phyloP scores from a whole-genome alignment of 2,888 invertebrate species.

The Coleophora flavipennella region DNA sequence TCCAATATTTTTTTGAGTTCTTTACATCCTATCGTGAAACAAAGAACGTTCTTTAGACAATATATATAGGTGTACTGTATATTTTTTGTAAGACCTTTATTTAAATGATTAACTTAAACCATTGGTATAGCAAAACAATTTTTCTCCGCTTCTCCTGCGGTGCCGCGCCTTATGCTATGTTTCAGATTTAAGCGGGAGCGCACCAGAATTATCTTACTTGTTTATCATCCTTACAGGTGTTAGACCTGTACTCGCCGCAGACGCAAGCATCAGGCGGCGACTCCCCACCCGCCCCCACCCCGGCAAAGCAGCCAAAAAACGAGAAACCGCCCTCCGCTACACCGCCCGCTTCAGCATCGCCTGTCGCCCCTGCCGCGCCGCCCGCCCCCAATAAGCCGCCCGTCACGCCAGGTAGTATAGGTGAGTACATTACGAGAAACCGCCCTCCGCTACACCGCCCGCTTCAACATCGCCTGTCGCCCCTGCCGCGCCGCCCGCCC shows the following conservation, averaged over 20 bases:
- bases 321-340: constrained; percentile 64
- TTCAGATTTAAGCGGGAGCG: too few species aligned
- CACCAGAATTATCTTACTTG: too few species aligned
- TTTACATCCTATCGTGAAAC: too few species aligned
- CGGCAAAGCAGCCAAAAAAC: constrained; percentile 65
- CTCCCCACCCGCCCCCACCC: constrained; percentile 76
- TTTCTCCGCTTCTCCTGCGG: too few species aligned
- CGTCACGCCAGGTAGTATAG: constrained; percentile 31
- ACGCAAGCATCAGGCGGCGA: constrained; percentile 75
- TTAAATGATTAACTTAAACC: too few species aligned
- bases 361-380: constrained; percentile 41
- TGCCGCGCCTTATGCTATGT: too few species aligned
- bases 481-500: constrained; percentile 25
- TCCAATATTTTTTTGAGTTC: too few species aligned
- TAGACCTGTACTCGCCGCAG: constrained; percentile 91
- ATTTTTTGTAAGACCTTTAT: too few species aligned
- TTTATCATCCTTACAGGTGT: constrained; percentile 52
- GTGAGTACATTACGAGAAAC: constrained; percentile 71
- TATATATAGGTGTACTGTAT: too few species aligned
- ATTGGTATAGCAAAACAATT: too few species aligned
- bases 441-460: constrained; percentile 64
- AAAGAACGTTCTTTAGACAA: too few species aligned
- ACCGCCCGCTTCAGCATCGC: constrained; percentile 64
- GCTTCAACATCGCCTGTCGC: constrained; percentile 62
- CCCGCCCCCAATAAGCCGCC: constrained; percentile 32